A percentile compares a stretch with the other conserved stretches of the same genome.
Conservation (phyloP, 2,113 vertebrate species). For the Gobio gobio region DNA sequence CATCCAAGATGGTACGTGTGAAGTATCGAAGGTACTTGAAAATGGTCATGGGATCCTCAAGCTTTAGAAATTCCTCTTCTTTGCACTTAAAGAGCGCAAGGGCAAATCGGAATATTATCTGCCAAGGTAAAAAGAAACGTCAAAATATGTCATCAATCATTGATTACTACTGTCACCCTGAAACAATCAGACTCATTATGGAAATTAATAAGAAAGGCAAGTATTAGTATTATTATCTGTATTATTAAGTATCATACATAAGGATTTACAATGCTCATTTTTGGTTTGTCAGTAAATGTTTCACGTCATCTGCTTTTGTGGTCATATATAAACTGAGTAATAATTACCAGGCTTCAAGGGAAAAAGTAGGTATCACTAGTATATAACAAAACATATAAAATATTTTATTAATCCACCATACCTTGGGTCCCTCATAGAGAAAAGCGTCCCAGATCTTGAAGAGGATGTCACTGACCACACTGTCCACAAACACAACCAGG, state of each 20-base stretch:
- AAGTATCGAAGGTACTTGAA: conserved; percentile 96
- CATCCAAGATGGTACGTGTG: conserved; percentile 89
- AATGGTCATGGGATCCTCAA: conserved; percentile 89
- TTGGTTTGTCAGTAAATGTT: not conserved
- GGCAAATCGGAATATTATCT: conserved; percentile 97
- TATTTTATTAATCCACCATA: conserved; percentile 56
- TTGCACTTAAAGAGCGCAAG: conserved; percentile 95
- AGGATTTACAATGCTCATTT: not conserved
- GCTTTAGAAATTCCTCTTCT: conserved; percentile 93
- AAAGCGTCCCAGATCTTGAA: conserved; percentile 99
- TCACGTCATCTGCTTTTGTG: not conserved
- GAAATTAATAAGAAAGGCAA: not conserved
- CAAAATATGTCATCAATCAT: not conserved
- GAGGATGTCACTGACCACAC: conserved; percentile 92
- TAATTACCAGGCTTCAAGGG: not conserved
- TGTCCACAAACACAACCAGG: conserved; percentile 96
- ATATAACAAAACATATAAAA: not conserved
- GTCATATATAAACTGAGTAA: not conserved
- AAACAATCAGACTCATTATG: not conserved
- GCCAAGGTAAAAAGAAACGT: conserved; percentile 41
- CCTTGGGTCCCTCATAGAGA: conserved; percentile 97
- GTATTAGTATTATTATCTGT: not conserved
- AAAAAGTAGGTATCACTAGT: not conserved
- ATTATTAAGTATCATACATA: not conserved
- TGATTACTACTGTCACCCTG: not conserved